Conservation (phyloP, 2,113 vertebrate genomes). For the Leucoraja erinaceus region DNA sequence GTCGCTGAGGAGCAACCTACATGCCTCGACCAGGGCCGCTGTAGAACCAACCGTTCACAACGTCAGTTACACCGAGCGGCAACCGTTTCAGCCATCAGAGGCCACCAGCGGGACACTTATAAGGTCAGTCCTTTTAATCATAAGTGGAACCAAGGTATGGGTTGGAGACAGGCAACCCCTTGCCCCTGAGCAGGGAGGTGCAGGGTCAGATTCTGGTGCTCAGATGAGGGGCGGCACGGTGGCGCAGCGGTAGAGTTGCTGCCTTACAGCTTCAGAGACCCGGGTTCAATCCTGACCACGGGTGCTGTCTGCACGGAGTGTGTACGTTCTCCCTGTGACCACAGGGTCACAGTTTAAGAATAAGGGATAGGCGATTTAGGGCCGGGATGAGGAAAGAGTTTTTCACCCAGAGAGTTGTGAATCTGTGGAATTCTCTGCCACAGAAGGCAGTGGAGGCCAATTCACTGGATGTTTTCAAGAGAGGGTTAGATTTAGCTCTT, state of each 20-base stretch:
- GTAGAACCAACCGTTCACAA: neutral
- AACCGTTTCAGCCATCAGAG: neutral
- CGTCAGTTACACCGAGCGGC: neutral
- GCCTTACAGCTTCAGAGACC: no score
- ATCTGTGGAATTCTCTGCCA: no score
- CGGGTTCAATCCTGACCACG: no score
- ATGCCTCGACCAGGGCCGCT: neutral
- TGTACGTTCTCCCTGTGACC: no score
- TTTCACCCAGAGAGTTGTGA: no score
- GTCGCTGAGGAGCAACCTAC: neutral
- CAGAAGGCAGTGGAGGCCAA: no score
- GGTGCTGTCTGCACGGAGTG: no score
- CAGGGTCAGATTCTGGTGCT: neutral
- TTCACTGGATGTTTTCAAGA: no score
- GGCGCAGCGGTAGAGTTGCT: neutral
- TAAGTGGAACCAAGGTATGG: neutral
- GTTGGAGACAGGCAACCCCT: neutral
- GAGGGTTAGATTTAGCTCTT: no score
- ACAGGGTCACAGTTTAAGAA: no score
- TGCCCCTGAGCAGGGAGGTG: neutral
- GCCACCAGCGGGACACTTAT: neutral
- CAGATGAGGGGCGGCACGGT: neutral
- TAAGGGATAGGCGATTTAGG: no score
- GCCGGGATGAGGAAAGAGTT: no score
- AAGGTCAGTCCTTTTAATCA: slow-evolving; percentile 11